phyloP scores from a whole-genome alignment of 2,797 vertebrate species.

The Furcifer pardalis region DNA sequence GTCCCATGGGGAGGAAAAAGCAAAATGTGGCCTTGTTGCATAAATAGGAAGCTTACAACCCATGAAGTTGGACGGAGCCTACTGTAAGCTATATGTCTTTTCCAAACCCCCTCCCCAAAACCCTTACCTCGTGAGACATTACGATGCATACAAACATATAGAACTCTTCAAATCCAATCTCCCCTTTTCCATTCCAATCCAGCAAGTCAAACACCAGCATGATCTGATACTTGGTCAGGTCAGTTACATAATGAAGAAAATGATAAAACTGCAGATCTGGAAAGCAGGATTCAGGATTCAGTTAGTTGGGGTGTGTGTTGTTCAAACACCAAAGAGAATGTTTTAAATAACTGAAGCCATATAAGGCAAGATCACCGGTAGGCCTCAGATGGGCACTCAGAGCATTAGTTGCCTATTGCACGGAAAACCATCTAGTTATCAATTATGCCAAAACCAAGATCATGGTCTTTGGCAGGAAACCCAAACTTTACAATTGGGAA shows the following conservation, averaged over 20 bases:
- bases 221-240: slow-evolving; percentile 46
- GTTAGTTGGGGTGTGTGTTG: too few species aligned
- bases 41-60: background rate
- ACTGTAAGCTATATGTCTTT: background rate
- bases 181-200: slow-evolving; percentile 41
- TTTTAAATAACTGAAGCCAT: too few species aligned
- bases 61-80: too few species aligned
- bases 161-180: slow-evolving; percentile 68
- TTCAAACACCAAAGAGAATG: too few species aligned
- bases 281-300: slow-evolving; percentile 21
- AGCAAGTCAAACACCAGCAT: slow-evolving; percentile 65
- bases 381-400: too few species aligned
- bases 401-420: too few species aligned
- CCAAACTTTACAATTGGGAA: too few species aligned
- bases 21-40: background rate
- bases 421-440: too few species aligned
- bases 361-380: too few species aligned
- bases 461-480: too few species aligned
- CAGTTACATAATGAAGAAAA: slow-evolving; percentile 59
- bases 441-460: too few species aligned
- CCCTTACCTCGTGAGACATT: slow-evolving; percentile 56
- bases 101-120: background rate
- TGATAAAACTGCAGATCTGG: slow-evolving; percentile 68
- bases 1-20: background rate
- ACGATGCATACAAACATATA: slow-evolving; percentile 63